Percentiles rank a stretch among this genome's conserved stretches.
Conservation (phyloP, 2,797 vertebrate species). For the Galaxias olidus region DNA sequence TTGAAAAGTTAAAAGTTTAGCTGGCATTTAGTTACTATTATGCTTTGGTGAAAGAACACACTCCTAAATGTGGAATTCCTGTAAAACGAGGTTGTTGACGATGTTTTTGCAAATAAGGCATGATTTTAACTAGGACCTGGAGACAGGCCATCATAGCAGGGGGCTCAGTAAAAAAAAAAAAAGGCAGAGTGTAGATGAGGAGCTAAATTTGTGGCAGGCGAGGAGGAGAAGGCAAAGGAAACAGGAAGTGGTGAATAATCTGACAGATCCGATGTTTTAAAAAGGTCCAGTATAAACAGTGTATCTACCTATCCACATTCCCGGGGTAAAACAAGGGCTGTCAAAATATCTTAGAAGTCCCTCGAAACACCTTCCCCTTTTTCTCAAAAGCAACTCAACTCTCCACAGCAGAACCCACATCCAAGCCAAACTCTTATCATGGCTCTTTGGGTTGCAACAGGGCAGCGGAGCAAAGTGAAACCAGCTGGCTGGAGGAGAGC, state of each 20-base stretch:
- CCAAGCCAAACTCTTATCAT: constrained; percentile 29
- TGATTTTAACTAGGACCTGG: constrained; percentile 38
- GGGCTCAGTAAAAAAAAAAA: not conserved
- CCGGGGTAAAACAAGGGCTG: no score
- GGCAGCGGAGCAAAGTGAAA: constrained; percentile 35
- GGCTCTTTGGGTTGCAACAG: constrained; percentile 26
- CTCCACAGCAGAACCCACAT: not conserved
- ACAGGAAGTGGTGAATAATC: not conserved
- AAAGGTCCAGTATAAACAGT: no score
- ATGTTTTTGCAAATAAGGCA: constrained; percentile 43
- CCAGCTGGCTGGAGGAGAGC: constrained; percentile 43
- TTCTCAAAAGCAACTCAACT: not conserved
- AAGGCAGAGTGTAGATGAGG: not conserved
- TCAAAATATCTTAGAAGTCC: not conserved
- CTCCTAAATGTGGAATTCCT: constrained; percentile 47
- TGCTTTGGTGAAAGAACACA: constrained; percentile 33
- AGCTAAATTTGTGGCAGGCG: not conserved
- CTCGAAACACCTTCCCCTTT: not conserved
- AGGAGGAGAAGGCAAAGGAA: no score
- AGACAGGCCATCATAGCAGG: constrained; percentile 17
- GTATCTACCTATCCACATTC: no score
- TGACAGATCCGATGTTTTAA: no score
- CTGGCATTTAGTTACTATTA: constrained; percentile 12
- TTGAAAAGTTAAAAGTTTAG: constrained; percentile 22
- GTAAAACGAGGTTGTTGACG: constrained; percentile 42